Conservation (phyloP, 2,113 vertebrate species). For the Ophiodon elongatus region DNA sequence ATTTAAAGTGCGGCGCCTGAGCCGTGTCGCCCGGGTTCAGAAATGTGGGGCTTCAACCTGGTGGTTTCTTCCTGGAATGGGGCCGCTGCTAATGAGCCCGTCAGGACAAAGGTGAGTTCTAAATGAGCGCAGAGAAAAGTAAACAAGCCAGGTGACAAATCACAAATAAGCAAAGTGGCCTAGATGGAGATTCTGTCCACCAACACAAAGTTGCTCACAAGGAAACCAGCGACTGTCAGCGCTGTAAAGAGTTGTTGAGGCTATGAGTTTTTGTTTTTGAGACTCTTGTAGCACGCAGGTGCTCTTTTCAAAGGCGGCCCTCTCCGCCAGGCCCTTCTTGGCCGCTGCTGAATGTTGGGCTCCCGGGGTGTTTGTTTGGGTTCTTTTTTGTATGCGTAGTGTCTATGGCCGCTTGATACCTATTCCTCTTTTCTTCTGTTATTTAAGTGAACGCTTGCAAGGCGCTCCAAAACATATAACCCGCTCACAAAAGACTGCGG, state of each 20-base stretch:
- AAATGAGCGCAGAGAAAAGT: conserved; percentile 65
- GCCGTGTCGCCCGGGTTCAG: conserved; percentile 60
- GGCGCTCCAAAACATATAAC: conserved; percentile 48
- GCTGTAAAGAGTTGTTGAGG: conserved; percentile 62
- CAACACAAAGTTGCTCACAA: conserved; percentile 37
- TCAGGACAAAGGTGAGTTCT: conserved; percentile 79
- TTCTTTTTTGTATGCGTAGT: conserved; percentile 66
- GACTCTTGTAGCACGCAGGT: conserved; percentile 76
- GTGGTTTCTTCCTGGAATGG: conserved; percentile 56
- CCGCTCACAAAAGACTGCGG: conserved; percentile 37
- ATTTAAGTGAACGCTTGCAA: conserved; percentile 36
- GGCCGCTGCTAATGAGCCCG: conserved; percentile 76
- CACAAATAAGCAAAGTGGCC: conserved; percentile 48
- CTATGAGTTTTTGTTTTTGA: conserved; percentile 44
- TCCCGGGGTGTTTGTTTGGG: conserved; percentile 75
- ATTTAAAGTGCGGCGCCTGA: conserved; percentile 79
- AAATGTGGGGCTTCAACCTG: conserved; percentile 64
- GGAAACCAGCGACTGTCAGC: conserved; percentile 57
- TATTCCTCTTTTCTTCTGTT: conserved; percentile 59
- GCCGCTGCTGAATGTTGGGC: conserved; percentile 70
- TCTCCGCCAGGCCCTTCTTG: conserved; percentile 70
- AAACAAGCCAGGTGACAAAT: conserved; percentile 81
- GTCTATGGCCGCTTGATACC: conserved; percentile 65
- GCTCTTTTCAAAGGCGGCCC: conserved; percentile 78
- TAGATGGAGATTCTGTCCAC: conserved; percentile 27